Conservation (phyloP, 1,140 invertebrate species). For the Zaprionus africanus region DNA sequence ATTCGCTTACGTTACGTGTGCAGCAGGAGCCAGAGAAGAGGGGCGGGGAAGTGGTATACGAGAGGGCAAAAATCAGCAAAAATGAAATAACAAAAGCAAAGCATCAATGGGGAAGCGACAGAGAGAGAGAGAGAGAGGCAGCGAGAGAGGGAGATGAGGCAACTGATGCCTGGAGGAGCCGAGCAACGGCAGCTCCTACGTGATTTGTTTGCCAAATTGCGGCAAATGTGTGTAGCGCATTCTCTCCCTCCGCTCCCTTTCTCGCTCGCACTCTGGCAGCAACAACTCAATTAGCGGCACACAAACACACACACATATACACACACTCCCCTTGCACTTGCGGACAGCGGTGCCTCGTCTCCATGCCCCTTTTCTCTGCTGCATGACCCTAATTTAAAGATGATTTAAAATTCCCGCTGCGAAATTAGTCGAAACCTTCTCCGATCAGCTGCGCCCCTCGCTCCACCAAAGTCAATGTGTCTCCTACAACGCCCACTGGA, state of each 20-base stretch:
- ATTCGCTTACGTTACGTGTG: conserved; percentile 1
- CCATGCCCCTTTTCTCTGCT: neutral
- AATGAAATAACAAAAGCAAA: conserved; percentile 50
- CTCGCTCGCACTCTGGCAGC: conserved; percentile 29
- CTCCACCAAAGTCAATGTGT: conserved; percentile 16
- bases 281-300: conserved; percentile 37
- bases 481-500: neutral
- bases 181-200: conserved; percentile 59
- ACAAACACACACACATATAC: conserved; percentile 19
- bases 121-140: neutral
- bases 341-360: neutral
- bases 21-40: neutral
- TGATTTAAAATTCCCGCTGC: conserved; percentile 81
- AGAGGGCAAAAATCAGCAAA: conserved; percentile 40
- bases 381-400: conserved; percentile 82
- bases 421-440: conserved; percentile 72
- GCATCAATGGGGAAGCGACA: conserved; percentile 6
- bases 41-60: neutral
- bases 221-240: conserved; percentile 63
- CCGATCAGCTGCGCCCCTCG: conserved; percentile 36
- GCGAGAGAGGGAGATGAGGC: neutral
- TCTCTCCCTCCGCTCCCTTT: neutral
- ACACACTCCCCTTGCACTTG: conserved; percentile 20
- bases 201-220: conserved; percentile 81
- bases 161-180: conserved; percentile 6